A percentile compares a stretch with the other conserved stretches of the same genome.
Evolutionary conservation across 2,888 invertebrate species (phyloP).

Genomic region (Orthosia cruda): DNA sequence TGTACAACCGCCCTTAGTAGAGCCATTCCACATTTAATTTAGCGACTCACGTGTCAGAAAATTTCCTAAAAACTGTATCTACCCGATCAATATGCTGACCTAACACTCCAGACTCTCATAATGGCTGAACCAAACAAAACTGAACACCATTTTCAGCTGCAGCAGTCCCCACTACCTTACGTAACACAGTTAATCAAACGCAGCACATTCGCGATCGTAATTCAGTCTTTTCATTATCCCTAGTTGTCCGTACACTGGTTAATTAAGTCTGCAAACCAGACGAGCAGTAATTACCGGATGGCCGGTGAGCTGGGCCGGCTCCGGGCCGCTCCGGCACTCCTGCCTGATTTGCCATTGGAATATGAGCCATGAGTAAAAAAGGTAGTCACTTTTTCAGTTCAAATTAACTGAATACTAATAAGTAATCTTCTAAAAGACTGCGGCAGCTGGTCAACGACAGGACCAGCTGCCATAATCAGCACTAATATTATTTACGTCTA

Average conservation of each 20-base stretch:
- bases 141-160: conserved; percentile 9
- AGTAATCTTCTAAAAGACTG: not conserved
- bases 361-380: conserved; percentile 16
- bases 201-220: conserved; percentile 44
- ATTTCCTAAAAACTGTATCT: too few species aligned
- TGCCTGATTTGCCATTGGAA: conserved; percentile 49
- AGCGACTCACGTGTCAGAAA: too few species aligned
- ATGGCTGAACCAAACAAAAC: not conserved
- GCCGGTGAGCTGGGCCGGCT: conserved; percentile 27
- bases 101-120: not conserved
- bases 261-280: conserved; percentile 66
- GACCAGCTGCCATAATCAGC: not conserved
- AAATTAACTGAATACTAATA: not conserved
- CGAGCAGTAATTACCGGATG: conserved; percentile 64
- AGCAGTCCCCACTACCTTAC: not conserved
- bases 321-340: conserved; percentile 27
- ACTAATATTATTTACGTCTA: not conserved
- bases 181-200: conserved; percentile 35
- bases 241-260: conserved; percentile 60
- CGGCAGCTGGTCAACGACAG: too few species aligned
- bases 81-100: not conserved
- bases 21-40: not conserved
- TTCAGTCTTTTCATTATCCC: conserved; percentile 57
- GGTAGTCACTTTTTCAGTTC: not conserved
- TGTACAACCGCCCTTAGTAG: too few species aligned